These are phyloP conservation scores for Otolemur crassicaudatus DNA, from an alignment of 2,797 vertebrate genomes.

Conservation along the genomic window DNA sequence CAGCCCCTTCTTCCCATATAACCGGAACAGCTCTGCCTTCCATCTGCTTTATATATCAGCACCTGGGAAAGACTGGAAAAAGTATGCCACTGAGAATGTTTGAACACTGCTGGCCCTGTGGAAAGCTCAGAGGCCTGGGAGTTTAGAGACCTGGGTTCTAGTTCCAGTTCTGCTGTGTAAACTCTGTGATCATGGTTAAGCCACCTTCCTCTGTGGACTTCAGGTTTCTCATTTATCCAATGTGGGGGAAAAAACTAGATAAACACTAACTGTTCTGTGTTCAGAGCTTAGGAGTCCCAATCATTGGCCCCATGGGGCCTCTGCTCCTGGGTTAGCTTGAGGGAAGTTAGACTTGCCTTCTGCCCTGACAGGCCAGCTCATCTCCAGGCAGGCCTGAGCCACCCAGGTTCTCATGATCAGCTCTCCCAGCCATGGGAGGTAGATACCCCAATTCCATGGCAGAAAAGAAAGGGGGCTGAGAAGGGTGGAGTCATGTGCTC, in stretches of 20 bases:
- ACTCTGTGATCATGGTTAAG: neutral
- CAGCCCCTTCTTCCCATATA: neutral
- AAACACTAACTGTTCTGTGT: neutral
- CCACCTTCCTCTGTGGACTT: neutral
- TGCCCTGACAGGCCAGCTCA: neutral
- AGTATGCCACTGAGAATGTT: too few relatives aligned
- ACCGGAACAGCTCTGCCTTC: neutral
- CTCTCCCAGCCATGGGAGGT: neutral
- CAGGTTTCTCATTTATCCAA: neutral
- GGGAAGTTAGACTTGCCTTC: neutral
- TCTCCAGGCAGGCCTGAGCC: neutral
- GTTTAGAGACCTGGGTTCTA: neutral
- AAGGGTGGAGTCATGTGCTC: neutral
- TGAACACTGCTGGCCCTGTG: neutral
- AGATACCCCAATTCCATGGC: neutral
- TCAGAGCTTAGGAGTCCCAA: neutral
- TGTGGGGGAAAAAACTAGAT: neutral
- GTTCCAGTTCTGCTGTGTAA: neutral
- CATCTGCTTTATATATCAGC: neutral
- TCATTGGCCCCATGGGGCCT: fast-evolving
- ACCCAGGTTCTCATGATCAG: neutral
- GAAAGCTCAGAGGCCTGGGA: neutral
- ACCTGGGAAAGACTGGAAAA: neutral
- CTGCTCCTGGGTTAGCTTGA: neutral
- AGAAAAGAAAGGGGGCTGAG: neutral